Conservation (phyloP, 1,140 invertebrate species). For the Drosophila saltans region DNA sequence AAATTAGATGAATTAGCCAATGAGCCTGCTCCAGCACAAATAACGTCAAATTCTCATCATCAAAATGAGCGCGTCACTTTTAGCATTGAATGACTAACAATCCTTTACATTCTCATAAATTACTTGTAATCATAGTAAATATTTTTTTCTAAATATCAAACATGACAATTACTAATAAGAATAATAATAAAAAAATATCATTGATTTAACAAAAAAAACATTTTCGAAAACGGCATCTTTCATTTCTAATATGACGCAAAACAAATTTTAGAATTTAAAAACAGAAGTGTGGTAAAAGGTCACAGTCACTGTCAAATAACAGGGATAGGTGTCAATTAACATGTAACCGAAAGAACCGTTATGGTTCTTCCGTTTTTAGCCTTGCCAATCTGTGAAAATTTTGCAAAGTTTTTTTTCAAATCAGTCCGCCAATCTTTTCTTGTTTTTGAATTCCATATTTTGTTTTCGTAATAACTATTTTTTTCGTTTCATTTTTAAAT, state of each 20-base stretch:
- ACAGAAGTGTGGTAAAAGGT: neutral
- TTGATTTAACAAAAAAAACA: conserved; percentile 29
- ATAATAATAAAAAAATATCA: conserved; percentile 50
- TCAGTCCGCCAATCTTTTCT: too few relatives aligned
- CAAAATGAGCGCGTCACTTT: conserved; percentile 61
- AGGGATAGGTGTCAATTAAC: too few relatives aligned
- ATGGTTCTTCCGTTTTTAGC: too few relatives aligned
- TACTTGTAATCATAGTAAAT: too few relatives aligned
- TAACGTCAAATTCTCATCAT: conserved; percentile 33
- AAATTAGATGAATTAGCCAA: conserved; percentile 67
- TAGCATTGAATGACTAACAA: conserved; percentile 52
- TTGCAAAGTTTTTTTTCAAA: neutral
- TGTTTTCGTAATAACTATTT: neutral
- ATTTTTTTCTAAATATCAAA: neutral
- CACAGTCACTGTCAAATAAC: too few relatives aligned
- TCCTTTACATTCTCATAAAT: too few relatives aligned
- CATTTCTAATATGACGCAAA: conserved; percentile 16
- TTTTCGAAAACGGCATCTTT: conserved; percentile 12
- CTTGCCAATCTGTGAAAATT: neutral
- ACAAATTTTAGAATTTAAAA: neutral
- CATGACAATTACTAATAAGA: conserved; percentile 51
- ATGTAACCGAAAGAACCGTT: too few relatives aligned
- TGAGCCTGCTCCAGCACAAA: conserved; percentile 47
- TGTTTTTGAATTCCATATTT: too few relatives aligned
- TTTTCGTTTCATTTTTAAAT: neutral